Evolutionary conservation across 2,113 vertebrate genomes (phyloP), one percentile per base, ranked within the genome.

Genomic region (Microcebus murinus): DNA sequence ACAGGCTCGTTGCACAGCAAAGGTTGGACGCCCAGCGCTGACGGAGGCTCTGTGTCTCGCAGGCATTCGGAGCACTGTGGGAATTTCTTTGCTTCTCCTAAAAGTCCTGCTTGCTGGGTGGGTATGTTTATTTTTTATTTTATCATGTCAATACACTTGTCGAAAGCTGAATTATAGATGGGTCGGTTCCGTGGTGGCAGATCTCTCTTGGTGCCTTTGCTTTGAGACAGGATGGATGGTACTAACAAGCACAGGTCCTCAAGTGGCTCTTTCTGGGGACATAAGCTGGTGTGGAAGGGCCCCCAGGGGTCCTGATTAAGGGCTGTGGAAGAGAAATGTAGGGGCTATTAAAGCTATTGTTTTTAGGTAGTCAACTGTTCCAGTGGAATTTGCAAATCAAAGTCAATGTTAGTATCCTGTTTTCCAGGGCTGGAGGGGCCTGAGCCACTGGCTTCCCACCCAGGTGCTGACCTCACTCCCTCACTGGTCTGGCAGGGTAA

Each of bases 381-480:
- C 17, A 55, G 79, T 71, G 29, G 76, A 71, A 42, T 77, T 48
- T 27, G 15, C 63, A 79, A 63, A 20, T 23, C 21, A 36, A 21
- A 36, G n/a, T 31, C 10, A 59, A 59, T 10, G 23, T 81, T 42
- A 20, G n/a, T 57, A 31, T 73, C 87, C 80, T 92, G 91, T 73
- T 90, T 63, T 84, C 81, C 27, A 4, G 1, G 52, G n/a, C 45
- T 27, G 2, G 10, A 68, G 82, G 90, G 74, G 36, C 90, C 67
- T 48, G 52, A 52, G 39, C 42, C 50, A 12, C 36, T 27, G 45
- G 31, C 59, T 74, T 31, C 81, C 88, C 29, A 48, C 83, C 87
- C 45, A 34, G 36, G 45, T 48, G 42, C 70, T 81, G 76, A 39
- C 89, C 91, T 65, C 65, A 48, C n/a, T 39, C 90, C 45, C 90